Evolutionary conservation across 2,888 invertebrate species (phyloP), one percentile per base, ranked within the genome.

Genomic region (Bhutanitis thaidina): DNA sequence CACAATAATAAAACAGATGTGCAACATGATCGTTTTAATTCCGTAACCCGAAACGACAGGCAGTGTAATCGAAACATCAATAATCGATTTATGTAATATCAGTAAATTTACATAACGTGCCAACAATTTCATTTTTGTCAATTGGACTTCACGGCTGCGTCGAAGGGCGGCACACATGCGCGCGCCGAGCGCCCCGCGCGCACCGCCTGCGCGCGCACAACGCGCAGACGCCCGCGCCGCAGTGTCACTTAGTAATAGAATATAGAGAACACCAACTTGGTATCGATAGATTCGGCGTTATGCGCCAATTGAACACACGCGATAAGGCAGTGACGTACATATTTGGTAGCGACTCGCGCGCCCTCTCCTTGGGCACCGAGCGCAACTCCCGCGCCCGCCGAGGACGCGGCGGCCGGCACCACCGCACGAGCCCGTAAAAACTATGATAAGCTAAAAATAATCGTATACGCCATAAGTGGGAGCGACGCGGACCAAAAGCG

Each of bases 301-400:
- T 55, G 65, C 62, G 67, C 64, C 64, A 60, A 58, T 67, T 73
- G 77, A 77, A 77, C 78, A 77, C 77, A 74, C 65, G 69, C 64
- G 58, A 53, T 74, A 75, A 78, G 79, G 79, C 80, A 76, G 73
- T 67, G 68, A 57, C 38, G 58, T 43, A 5, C 4, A 34, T 9
- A n/a, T n/a, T n/a, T 20, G 5, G 7, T 1, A 4, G 5, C 8
- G 27, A 1, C 27, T 8, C 7, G 7, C 7, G 27, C 27, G 27
- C 27, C 27, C 27, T 8, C 5, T 7, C 7, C 1, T 7, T 3
- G 27, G 27, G 29, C 15, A 5, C 37, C 5, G 7, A 10, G 30
- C 30, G 10, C 20, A 20, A 13, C 40, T 53, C 47, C 50, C 52
- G 40, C 14, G 15, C 25, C 35, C n/a, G 8, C 27, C 8, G 1